Conservation (phyloP, 2,888 invertebrate species). For the Harpagoxenus sublaevis region DNA sequence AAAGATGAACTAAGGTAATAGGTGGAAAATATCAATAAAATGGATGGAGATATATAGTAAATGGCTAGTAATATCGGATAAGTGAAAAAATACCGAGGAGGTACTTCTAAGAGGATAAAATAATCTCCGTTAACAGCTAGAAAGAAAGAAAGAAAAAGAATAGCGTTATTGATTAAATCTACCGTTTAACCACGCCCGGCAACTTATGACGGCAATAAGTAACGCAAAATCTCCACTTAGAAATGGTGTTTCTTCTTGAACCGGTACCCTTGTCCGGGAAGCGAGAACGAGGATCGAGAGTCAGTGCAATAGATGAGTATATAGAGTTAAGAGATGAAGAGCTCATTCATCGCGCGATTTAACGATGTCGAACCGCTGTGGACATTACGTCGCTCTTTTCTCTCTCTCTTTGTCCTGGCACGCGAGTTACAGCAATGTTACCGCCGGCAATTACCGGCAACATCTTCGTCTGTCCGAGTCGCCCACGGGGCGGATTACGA, state of each 20-base stretch:
- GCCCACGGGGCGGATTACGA: slow-evolving; percentile 32
- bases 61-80: background rate
- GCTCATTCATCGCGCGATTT: slow-evolving; percentile 60
- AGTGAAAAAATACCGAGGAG: background rate
- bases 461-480: slow-evolving; percentile 39
- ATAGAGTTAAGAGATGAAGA: background rate
- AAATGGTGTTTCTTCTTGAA: slow-evolving; percentile 58
- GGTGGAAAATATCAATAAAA: background rate
- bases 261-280: slow-evolving; percentile 54
- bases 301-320: background rate
- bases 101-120: background rate
- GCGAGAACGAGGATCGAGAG: slow-evolving; percentile 42
- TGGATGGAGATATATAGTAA: background rate
- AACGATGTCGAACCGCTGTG: slow-evolving; percentile 50
- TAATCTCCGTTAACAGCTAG: background rate
- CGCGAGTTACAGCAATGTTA: slow-evolving; percentile 43
- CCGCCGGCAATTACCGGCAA: slow-evolving; percentile 46
- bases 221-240: slow-evolving; percentile 58
- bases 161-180: slow-evolving; percentile 57
- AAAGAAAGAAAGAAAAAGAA: background rate
- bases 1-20: background rate
- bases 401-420: slow-evolving; percentile 32
- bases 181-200: slow-evolving; percentile 45
- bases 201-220: slow-evolving; percentile 47
- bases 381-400: slow-evolving; percentile 24